Conservation (phyloP, 2,888 invertebrate species). For the Kuschelorhynchus macadamiae region DNA sequence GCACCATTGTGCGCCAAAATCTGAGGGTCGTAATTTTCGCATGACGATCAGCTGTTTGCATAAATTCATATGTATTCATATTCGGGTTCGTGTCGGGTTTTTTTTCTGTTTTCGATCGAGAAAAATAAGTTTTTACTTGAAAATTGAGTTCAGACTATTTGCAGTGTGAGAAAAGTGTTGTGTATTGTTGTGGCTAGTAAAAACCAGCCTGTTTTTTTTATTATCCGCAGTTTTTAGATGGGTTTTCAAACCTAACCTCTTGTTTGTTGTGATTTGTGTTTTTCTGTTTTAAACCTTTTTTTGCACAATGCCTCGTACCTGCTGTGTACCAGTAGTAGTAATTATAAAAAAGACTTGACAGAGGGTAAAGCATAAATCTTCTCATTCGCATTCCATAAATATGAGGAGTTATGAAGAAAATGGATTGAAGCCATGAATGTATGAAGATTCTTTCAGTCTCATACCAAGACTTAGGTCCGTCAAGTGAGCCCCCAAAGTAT, state of each 20-base stretch:
- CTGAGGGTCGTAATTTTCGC: background rate
- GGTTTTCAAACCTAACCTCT: background rate
- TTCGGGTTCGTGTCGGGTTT: background rate
- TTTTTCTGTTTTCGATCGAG: conserved; percentile 2
- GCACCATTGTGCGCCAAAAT: background rate
- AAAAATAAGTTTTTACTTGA: background rate
- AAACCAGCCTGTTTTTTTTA: background rate
- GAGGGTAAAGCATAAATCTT: background rate
- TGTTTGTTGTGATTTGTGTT: too few species aligned
- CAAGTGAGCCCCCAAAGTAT: too few species aligned
- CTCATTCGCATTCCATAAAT: conserved; percentile 1
- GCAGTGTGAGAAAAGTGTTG: conserved; percentile 1
- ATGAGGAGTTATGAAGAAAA: conserved; percentile 4
- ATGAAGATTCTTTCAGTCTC: background rate
- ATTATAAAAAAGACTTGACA: background rate
- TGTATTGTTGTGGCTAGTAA: background rate
- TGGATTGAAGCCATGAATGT: background rate
- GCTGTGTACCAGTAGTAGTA: conserved; percentile 1
- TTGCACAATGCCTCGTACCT: conserved; percentile 1
- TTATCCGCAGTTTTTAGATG: background rate
- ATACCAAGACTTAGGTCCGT: too few species aligned
- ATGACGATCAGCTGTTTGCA: conserved; percentile 1
- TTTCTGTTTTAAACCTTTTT: background rate
- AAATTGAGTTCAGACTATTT: conserved; percentile 2
- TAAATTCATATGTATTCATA: background rate